Percentiles rank a stretch among this genome's conserved stretches.
These are phyloP conservation scores for Drosophila punjabiensis DNA, from an alignment of 1,140 invertebrate genomes.

Conservation along the genomic window DNA sequence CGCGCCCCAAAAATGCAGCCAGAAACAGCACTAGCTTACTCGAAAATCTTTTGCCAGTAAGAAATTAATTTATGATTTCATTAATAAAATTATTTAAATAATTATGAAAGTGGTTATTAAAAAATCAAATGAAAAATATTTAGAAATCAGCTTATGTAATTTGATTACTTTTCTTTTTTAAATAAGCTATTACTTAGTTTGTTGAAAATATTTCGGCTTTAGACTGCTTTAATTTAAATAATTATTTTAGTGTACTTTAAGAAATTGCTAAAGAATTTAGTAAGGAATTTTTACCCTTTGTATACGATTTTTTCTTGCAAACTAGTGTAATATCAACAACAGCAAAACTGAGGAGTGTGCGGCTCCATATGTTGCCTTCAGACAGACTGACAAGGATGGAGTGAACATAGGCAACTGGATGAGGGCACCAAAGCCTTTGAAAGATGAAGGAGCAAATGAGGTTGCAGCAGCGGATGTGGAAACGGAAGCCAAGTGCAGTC, in stretches of 20 bases:
- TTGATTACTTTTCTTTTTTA: no score
- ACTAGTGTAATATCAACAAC: constrained; percentile 18
- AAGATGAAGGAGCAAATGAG: constrained; percentile 54
- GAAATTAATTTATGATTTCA: not conserved
- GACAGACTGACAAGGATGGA: constrained; percentile 67
- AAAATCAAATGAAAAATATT: no score
- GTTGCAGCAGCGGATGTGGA: constrained; percentile 38
- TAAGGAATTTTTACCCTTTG: not conserved
- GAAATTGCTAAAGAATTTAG: not conserved
- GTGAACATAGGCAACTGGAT: constrained; percentile 44
- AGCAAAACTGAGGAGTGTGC: constrained; percentile 21
- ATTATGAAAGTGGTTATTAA: not conserved
- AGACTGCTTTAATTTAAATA: not conserved
- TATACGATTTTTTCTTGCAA: not conserved
- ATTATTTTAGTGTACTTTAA: not conserved
- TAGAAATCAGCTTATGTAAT: no score
- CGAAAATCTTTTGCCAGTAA: not conserved
- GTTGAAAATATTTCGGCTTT: no score
- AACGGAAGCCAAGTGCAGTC: constrained; percentile 42
- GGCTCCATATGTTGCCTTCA: constrained; percentile 46
- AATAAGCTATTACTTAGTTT: no score
- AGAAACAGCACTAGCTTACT: constrained; percentile 11
- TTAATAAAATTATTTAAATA: not conserved
- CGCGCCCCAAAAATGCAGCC: constrained; percentile 29
- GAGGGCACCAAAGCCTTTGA: constrained; percentile 29